Conservation (phyloP, 2,113 vertebrate genomes). For the Calypte anna region DNA sequence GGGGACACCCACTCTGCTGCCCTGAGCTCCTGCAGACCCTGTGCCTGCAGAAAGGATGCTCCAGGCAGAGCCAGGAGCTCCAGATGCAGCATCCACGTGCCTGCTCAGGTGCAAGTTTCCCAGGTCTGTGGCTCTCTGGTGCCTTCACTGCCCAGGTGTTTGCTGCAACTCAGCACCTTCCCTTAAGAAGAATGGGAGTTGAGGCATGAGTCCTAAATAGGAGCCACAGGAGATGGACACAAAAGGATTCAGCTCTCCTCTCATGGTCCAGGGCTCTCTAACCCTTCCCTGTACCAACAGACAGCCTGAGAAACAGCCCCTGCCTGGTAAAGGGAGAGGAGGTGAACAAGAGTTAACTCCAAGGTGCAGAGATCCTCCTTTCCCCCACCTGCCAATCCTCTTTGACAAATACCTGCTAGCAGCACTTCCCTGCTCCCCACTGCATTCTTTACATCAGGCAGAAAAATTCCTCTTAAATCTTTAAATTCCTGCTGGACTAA, state of each 20-base stretch:
- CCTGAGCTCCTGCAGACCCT: not conserved
- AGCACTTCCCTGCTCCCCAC: not conserved
- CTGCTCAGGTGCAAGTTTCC: fast-evolving
- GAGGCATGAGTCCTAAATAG: not conserved
- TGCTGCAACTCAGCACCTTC: not conserved
- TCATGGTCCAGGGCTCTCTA: not conserved
- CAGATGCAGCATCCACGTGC: fast-evolving
- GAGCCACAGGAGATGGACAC: not conserved
- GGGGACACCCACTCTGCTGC: not conserved
- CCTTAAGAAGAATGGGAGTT: fast-evolving
- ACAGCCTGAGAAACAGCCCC: not conserved
- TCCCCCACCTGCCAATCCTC: not conserved
- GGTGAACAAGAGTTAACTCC: not conserved
- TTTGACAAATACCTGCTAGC: not conserved
- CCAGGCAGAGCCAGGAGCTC: not conserved
- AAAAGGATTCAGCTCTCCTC: not conserved
- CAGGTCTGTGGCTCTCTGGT: fast-evolving
- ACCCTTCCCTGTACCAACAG: not conserved
- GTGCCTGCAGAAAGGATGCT: not conserved
- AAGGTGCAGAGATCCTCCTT: not conserved
- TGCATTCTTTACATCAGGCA: not conserved
- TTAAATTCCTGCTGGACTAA: not conserved
- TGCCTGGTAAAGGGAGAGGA: not conserved
- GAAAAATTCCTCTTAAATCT: slow-evolving; percentile 26
- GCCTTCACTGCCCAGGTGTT: not conserved